Percentiles rank a stretch among this genome's conserved stretches.
Evolutionary conservation across 2,888 invertebrate genomes (phyloP).

Genomic region (Volucella bombylans): DNA sequence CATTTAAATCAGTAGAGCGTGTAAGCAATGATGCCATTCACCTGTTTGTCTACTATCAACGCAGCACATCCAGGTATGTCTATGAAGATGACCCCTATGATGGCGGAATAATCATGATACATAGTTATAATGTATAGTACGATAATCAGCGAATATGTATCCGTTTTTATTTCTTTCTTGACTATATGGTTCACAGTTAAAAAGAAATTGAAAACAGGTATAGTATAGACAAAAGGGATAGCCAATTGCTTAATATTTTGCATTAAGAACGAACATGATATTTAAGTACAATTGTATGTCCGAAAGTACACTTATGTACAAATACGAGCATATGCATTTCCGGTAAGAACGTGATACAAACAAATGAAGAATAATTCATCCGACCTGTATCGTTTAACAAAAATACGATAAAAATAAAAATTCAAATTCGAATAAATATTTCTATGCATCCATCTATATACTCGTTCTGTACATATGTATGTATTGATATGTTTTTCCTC

Average conservation of each 20-base stretch:
- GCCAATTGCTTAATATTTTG: no score
- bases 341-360: slow-evolving; percentile 29
- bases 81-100: no score
- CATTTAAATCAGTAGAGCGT: no score
- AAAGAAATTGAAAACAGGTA: no score
- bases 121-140: no score
- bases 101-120: no score
- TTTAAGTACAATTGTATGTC: slow-evolving; percentile 15
- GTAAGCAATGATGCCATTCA: no score
- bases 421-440: slow-evolving; percentile 66
- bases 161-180: no score
- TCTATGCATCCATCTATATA: slow-evolving; percentile 50
- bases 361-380: slow-evolving; percentile 63
- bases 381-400: slow-evolving; percentile 60
- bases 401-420: slow-evolving; percentile 57
- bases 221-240: no score
- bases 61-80: background rate
- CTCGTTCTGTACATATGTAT: background rate
- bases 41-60: no score
- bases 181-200: no score
- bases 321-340: slow-evolving; percentile 10
- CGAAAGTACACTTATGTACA: slow-evolving; percentile 7
- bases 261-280: background rate
- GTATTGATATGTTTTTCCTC: slow-evolving; percentile 23
- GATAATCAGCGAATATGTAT: no score